Evolutionary conservation across 2,797 vertebrate genomes (phyloP).

Genomic region (Enteromius fasciolatus): DNA sequence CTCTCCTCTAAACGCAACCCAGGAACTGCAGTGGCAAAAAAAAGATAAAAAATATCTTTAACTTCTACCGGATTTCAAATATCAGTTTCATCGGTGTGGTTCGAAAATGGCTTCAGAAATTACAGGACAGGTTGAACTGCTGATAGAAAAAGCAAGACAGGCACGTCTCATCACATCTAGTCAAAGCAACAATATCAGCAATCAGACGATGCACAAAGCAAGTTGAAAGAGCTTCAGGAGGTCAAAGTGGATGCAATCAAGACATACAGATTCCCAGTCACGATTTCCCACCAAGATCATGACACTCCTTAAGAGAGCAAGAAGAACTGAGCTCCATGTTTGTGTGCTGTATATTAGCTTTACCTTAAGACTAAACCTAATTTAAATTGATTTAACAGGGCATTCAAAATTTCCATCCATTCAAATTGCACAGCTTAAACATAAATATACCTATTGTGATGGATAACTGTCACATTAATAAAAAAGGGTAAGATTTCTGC

Average conservation of each 20-base stretch:
- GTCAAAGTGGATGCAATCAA: slow-evolving; percentile 50
- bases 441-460: neutral
- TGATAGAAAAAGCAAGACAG: slow-evolving; percentile 14
- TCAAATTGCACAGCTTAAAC: neutral
- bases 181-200: slow-evolving; percentile 36
- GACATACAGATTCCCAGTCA: slow-evolving; percentile 30
- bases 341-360: neutral
- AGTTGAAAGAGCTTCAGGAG: slow-evolving; percentile 16
- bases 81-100: slow-evolving; percentile 12
- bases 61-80: slow-evolving; percentile 2
- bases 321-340: neutral
- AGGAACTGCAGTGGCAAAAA: neutral
- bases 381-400: neutral
- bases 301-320: neutral
- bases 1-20: slow-evolving; percentile 2
- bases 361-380: neutral
- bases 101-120: neutral
- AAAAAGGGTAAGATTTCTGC: neutral
- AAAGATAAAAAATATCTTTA: neutral
- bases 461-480: neutral
- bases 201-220: slow-evolving; percentile 40
- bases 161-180: slow-evolving; percentile 16
- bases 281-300: slow-evolving; percentile 11
- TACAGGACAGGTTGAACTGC: slow-evolving; percentile 37
- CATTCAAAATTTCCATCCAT: neutral